These are phyloP conservation scores for Hyposoter dolosus DNA, from an alignment of 2,888 invertebrate genomes.

Conservation along the genomic window DNA sequence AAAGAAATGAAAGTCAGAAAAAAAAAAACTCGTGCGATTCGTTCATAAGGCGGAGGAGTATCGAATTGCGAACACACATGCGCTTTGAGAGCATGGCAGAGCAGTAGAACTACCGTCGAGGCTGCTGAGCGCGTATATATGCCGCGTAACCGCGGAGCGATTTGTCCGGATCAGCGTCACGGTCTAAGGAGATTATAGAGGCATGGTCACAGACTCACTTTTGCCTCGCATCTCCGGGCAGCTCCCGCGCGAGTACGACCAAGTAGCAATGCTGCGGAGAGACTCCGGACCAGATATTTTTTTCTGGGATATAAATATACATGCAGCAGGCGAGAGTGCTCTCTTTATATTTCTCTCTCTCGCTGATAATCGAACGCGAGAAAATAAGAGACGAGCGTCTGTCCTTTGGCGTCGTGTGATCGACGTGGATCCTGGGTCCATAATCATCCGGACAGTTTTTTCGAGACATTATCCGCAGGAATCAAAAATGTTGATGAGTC, in stretches of 20 bases:
- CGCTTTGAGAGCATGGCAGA: constrained; percentile 20
- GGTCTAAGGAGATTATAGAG: constrained; percentile 86
- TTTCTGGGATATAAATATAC: constrained; percentile 38
- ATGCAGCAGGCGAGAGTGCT: constrained; percentile 3
- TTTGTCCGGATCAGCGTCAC: constrained; percentile 88
- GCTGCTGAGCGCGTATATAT: constrained; percentile 73
- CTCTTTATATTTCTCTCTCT: background rate
- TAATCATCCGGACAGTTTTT: background rate
- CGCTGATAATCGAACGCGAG: background rate
- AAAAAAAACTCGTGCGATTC: constrained; percentile 19
- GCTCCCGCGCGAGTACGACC: constrained; percentile 73
- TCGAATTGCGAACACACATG: constrained; percentile 34
- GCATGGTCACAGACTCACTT: constrained; percentile 37
- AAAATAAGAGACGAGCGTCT: constrained; percentile 2
- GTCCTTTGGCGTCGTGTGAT: constrained; percentile 17
- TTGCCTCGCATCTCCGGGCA: constrained; percentile 39
- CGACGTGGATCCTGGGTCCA: constrained; percentile 22
- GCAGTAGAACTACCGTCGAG: constrained; percentile 19
- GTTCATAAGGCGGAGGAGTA: constrained; percentile 35
- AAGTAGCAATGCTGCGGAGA: constrained; percentile 73
- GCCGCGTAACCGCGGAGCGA: constrained; percentile 84
- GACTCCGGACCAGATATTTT: constrained; percentile 46
- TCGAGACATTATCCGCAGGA: background rate
- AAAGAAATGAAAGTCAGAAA: constrained; percentile 23
- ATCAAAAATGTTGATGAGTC: background rate